phyloP scores from a whole-genome alignment of 2,113 vertebrate species.

The Seriola dumerili region DNA sequence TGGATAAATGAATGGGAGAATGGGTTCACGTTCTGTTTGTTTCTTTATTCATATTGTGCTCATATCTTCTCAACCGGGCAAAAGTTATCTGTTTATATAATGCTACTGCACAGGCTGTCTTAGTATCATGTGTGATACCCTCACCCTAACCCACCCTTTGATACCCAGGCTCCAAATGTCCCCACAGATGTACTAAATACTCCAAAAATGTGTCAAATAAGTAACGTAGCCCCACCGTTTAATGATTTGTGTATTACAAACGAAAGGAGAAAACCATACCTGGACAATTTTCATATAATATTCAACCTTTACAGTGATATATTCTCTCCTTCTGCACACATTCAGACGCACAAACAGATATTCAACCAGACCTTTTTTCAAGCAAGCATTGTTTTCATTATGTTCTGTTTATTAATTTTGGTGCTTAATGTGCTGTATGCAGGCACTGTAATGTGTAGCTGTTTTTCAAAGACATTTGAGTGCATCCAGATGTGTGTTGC shows the following conservation, averaged over 20 bases:
- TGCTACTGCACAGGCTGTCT: background rate
- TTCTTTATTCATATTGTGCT: background rate
- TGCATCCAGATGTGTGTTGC: slow-evolving; percentile 64
- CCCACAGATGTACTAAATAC: background rate
- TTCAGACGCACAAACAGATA: background rate
- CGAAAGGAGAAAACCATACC: background rate
- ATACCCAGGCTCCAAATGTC: background rate
- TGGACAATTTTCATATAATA: background rate
- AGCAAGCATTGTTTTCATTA: background rate
- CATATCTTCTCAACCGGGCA: background rate
- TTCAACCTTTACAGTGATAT: background rate
- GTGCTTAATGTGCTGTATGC: slow-evolving; percentile 5
- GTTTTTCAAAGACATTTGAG: slow-evolving; percentile 15
- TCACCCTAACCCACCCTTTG: background rate
- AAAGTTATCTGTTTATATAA: background rate
- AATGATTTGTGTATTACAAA: background rate
- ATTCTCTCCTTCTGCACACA: background rate
- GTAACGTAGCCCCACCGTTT: background rate
- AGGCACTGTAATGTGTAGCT: slow-evolving; percentile 33
- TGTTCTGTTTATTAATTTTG: slow-evolving; percentile 27
- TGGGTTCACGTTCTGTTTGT: background rate
- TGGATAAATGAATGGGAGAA: background rate
- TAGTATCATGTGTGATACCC: background rate
- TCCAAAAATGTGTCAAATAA: background rate
- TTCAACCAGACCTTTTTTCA: background rate